Evolutionary conservation across 2,113 vertebrate genomes (phyloP), one percentile per base, ranked within the genome.

Genomic region (Gracilinanus agilis): DNA sequence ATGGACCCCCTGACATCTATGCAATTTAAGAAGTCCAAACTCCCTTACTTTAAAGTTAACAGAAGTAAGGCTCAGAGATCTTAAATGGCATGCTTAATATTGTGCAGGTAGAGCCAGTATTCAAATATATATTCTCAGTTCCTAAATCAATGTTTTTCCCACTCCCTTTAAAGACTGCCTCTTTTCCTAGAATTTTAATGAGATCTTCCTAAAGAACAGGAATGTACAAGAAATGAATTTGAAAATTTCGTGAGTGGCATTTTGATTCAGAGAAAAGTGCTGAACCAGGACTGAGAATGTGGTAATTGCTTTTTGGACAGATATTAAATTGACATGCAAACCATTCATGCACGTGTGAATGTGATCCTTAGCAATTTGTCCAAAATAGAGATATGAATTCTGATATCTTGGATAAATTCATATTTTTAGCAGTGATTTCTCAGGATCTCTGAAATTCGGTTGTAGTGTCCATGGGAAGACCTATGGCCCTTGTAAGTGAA

Each of bases 101-200:
- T 40, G 34, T 7, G 21, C n/a, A 40, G 19, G 67, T 40, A 1
- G 16, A 75, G 8, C 67, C 67, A 40, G 34, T 75, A 75, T 75
- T 75, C 34, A 29, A 3, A 75, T 75, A 34, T 75, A 75, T 40
- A 19, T 75, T 75, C 34, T 40, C 67, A 75, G 34, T 83, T 40
- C 19, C n/a, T 34, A 83, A 75, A 40, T 83, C 67, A 83, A 83
- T 83, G n/a, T 34, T 40, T 83, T 40, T 19, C 67, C 67, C 19
- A 40, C 6, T 83, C 34, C 34, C 67, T 19, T 49, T 49, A 49
- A 49, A 8, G 0, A 6, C 67, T 83, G 67, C 5, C 67, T 83
- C 8, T 16, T 83, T 96, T 96, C 88, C 94, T 95, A 29, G 54
- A 94, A 95, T 97, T 96, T 94, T 94, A 97, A 96, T 96, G 92